A percentile compares a stretch with the other conserved stretches of the same genome.
Conservation (phyloP, 2,797 vertebrate species). For the Anguilla megastoma region DNA sequence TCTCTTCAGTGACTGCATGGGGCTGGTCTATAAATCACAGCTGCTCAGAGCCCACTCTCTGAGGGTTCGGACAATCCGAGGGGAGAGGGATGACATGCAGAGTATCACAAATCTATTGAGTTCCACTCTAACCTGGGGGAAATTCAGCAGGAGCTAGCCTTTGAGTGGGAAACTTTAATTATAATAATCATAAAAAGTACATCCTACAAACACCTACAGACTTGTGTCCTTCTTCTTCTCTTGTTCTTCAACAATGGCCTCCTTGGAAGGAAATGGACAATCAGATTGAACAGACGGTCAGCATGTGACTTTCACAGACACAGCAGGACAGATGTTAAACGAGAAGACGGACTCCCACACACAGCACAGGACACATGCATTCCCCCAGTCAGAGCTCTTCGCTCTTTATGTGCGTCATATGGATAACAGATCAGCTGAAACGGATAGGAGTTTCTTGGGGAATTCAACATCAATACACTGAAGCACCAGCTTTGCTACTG, state of each 20-base stretch:
- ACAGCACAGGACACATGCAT: neutral
- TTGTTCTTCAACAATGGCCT: constrained; percentile 94
- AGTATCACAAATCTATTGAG: constrained; percentile 29
- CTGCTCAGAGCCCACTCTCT: constrained; percentile 1
- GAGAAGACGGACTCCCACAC: neutral
- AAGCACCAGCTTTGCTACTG: constrained; percentile 26
- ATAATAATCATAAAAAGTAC: neutral
- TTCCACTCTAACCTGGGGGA: constrained; percentile 34
- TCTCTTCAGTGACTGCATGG: constrained; percentile 45
- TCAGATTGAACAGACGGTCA: neutral
- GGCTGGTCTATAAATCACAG: constrained; percentile 47
- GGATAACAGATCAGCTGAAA: neutral
- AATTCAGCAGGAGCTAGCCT: constrained; percentile 33
- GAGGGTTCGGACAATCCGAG: neutral
- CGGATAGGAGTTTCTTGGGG: neutral
- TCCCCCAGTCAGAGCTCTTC: neutral
- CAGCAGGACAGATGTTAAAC: neutral
- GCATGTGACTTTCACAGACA: neutral
- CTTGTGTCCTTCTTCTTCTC: constrained; percentile 95
- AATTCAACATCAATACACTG: constrained; percentile 38
- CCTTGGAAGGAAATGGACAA: constrained; percentile 67
- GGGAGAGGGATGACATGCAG: neutral
- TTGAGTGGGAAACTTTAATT: constrained; percentile 1
- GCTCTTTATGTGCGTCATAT: neutral
- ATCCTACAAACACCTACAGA: constrained; percentile 74